Evolutionary conservation across 2,113 vertebrate species (phyloP), one percentile per base, ranked within the genome.

Genomic region (Spea multiplicata): DNA sequence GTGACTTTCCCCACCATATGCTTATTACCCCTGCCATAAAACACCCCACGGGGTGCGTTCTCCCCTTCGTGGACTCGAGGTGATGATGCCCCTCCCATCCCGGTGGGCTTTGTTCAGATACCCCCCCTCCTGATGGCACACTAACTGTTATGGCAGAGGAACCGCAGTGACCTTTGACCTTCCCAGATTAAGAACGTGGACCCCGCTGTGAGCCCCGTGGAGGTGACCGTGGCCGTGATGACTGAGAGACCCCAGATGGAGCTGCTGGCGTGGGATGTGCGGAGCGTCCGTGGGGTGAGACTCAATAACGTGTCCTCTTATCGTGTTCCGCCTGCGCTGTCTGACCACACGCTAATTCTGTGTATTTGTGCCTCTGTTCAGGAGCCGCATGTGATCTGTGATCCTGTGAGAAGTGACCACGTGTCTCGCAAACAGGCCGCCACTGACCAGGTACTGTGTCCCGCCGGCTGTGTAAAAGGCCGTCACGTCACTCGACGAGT

Each of bases 111-210:
- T 1, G 30, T 30, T 30, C 30, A 30, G 30, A 30, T 30, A 2
- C 30, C 30, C 30, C 30, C 30, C 30, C 1, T 30, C 30, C 30
- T 30, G 30, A 30, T 30, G 30, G 30, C 30, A 30, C 30, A 30
- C 30, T 30, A 30, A 30, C 30, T 30, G 1, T 30, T 30, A 30
- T 30, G 30, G 30, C 30, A 30, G 30, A 30, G 30, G 30, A 30
- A 30, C 1, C 30, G 2, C 30, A 30, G 30, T 30, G 30, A 30
- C 30, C 30, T 52, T 8, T 17, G n/a, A 14, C 12, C 13, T 59
- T 50, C 47, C 5, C 55, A 78, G 76, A 78, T 78, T 47, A 46
- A 52, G 68, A 78, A 78, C 57, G 16, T 78, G 17, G 52, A 69
- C 13, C 4, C 10, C 7, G 3, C 5, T 3, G 4, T 5, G 0